These are phyloP conservation scores for Drosophila anomalipes DNA, from an alignment of 2,888 invertebrate species.

Conservation along the genomic window DNA sequence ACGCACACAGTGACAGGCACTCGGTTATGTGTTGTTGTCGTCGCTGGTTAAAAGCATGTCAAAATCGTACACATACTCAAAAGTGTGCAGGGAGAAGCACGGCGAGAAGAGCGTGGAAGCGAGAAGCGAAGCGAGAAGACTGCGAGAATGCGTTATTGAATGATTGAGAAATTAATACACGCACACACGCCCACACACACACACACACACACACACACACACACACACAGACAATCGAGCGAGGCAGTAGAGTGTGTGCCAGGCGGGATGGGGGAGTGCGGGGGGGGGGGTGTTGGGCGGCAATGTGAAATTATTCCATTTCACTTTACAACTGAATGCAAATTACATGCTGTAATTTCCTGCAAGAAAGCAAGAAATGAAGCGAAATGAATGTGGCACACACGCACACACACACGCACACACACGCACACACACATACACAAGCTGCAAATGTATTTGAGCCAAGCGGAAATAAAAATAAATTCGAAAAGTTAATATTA, in stretches of 20 bases:
- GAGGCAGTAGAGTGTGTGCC: neutral
- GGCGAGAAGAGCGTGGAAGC: conserved; percentile 7
- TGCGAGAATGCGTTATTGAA: conserved; percentile 77
- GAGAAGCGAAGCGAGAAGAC: conserved; percentile 31
- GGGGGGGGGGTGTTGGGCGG: conserved; percentile 41
- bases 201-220: conserved; percentile 39
- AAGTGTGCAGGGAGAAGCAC: conserved; percentile 15
- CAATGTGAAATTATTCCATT: conserved; percentile 79
- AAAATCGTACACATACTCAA: conserved; percentile 72
- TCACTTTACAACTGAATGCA: conserved; percentile 80
- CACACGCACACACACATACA: conserved; percentile 24
- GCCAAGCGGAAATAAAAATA: conserved; percentile 75
- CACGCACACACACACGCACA: conserved; percentile 44
- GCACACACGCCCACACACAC: conserved; percentile 46
- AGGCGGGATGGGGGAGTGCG: neutral
- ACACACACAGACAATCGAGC: neutral
- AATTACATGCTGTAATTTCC: conserved; percentile 80
- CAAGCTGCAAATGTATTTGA: conserved; percentile 68
- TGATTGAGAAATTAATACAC: conserved; percentile 78
- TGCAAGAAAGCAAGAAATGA: conserved; percentile 80
- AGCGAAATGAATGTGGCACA: conserved; percentile 78
- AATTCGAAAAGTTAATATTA: conserved; percentile 80
- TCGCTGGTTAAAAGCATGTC: conserved; percentile 76
- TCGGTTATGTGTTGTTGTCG: conserved; percentile 38
- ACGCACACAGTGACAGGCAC: conserved; percentile 13